Base-by-base conservation (phyloP, 2,888 invertebrate species). In the Trichopoda pennipes region DNA sequence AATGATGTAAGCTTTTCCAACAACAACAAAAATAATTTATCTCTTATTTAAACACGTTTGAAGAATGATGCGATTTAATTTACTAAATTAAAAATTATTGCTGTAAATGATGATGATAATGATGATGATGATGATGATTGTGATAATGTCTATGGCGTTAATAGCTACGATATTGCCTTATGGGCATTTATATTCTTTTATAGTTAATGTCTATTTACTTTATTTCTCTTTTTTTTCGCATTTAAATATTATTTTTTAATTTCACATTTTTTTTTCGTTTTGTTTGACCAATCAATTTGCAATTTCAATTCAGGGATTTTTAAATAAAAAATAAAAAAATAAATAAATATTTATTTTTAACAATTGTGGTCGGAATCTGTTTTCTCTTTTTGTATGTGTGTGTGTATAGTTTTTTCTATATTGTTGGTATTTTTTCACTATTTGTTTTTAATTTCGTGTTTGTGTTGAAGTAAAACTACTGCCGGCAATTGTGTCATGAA, bases 311-410 rank as follows among this genome's bases (percentile, higher is more conserved):
- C 42, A 72, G 53, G 53, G 14, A 61, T 42, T 17, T 53, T 28
- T 17, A 72, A 61, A 72, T 61, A n/a, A 72, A 72, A 61, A 28
- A 42, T 17, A 72, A 61, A 72, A 51, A n/a, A 72, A 72, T 53
- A 28, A 42, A 42, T 42, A 14, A 61, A 61, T 42, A 72, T 51
- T 70, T 51, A 53, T 19, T 14, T 61, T 6, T 2, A 60, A 60
- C 51, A 17, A 38, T 51, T 47, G 10, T 21, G n/a, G 12, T 12
- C 7, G 21, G 3, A 6, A 28, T 28, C 8, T 28, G 6, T 28
- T 28, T 28, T 28, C 28, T 6, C n/a, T 28, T 28, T 7, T 4
- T 28, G 28, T 28, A 8, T 28, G 4, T 28, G 23, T 28, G 28
- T 6, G 7, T 4, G 8, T 28, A 28, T 28, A 1, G 4, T 2